phyloP scores from a whole-genome alignment of 2,888 invertebrate genomes.

The Eugnorisma glareosa region DNA sequence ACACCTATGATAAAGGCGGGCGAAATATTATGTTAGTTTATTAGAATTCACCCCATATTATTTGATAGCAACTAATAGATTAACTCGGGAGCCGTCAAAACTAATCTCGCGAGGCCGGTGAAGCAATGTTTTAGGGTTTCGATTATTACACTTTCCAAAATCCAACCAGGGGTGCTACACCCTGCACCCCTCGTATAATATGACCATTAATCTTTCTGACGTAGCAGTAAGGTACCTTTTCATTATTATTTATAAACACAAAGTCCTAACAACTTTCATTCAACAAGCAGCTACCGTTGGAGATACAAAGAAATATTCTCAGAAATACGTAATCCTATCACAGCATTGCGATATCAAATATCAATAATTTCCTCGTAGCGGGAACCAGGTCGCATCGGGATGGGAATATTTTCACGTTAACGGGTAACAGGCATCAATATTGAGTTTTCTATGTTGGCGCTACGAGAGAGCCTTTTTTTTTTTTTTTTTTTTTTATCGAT shows the following conservation, averaged over 20 bases:
- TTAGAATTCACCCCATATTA: background rate
- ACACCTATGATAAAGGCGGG: background rate
- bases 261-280: slow-evolving; percentile 1
- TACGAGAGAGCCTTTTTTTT: slow-evolving; percentile 22
- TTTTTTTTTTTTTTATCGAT: too few relatives aligned
- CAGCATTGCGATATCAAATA: slow-evolving; percentile 55
- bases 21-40: background rate
- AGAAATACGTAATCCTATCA: slow-evolving; percentile 38
- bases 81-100: slow-evolving; percentile 2
- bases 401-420: slow-evolving; percentile 58
- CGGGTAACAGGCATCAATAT: slow-evolving; percentile 52
- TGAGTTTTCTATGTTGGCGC: slow-evolving; percentile 51
- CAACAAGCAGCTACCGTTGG: slow-evolving; percentile 6
- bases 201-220: slow-evolving; percentile 44
- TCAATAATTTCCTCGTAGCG: slow-evolving; percentile 51
- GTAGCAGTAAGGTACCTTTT: background rate
- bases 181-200: slow-evolving; percentile 44
- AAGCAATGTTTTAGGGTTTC: slow-evolving; percentile 33
- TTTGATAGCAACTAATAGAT: slow-evolving; percentile 10
- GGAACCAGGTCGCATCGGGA: slow-evolving; percentile 54
- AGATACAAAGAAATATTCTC: slow-evolving; percentile 16
- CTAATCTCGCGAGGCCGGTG: slow-evolving; percentile 5
- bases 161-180: slow-evolving; percentile 10
- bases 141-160: slow-evolving; percentile 52
- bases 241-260: slow-evolving; percentile 9